A percentile compares a stretch with the other conserved stretches of the same genome.
These are phyloP conservation scores for Pseudachorutes palmiensis DNA, from an alignment of 1,140 invertebrate species.

Conservation along the genomic window DNA sequence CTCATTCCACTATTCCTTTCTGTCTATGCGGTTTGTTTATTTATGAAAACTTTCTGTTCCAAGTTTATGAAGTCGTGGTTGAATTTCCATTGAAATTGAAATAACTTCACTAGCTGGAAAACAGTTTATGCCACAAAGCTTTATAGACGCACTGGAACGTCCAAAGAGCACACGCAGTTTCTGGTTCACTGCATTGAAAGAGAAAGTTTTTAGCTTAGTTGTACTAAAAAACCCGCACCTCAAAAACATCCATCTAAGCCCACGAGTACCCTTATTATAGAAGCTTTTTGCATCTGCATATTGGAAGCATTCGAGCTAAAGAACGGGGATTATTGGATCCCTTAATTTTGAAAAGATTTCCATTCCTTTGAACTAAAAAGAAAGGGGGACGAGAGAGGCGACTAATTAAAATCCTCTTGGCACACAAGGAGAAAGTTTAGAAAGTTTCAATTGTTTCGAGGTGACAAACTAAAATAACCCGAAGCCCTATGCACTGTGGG, in stretches of 20 bases:
- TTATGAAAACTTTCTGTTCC: neutral
- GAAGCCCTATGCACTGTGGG: too few species aligned
- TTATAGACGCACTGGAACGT: neutral
- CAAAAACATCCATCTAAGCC: too few species aligned
- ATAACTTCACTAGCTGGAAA: neutral
- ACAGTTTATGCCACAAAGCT: neutral
- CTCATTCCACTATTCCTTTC: neutral
- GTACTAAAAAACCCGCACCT: too few species aligned
- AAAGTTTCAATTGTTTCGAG: neutral
- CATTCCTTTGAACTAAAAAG: neutral
- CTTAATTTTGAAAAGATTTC: neutral
- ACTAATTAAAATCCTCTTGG: neutral
- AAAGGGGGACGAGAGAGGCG: neutral
- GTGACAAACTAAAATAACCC: neutral
- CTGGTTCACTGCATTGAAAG: neutral
- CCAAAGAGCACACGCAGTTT: neutral
- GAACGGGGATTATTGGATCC: neutral
- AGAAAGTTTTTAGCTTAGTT: neutral
- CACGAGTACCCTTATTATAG: too few species aligned
- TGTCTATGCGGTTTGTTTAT: neutral
- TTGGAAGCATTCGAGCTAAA: too few species aligned
- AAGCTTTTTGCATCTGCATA: too few species aligned
- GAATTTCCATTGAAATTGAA: neutral
- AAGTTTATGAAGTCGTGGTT: neutral
- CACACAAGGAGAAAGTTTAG: neutral